Evolutionary conservation across 2,888 invertebrate genomes (phyloP), one percentile per base, ranked within the genome.

Genomic region (Rhodophaea formosa): DNA sequence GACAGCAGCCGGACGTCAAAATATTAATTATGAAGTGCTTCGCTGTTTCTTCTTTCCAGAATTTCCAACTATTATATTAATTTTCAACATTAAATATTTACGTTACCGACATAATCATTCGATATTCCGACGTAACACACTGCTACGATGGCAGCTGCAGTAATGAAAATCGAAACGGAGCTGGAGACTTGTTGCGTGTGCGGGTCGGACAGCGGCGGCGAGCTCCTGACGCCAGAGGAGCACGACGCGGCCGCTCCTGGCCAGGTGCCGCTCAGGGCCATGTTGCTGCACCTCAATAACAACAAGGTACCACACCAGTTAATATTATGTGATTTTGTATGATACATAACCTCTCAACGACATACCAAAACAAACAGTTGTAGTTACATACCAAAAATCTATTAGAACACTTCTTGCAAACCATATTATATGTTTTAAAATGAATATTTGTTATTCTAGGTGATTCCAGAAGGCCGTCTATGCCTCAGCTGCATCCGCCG

Each of bases 221-320:
- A 88, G 51, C 67, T 89, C 56, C 55, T 79, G 57, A 74, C 82
- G 45, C 86, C 87, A 1, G 90, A 89, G 63, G 90, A 90, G 62
- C 75, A 88, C 60, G 90, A 89, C 67, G 82, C 84, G 7, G 72
- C 69, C 16, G 74, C 80, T n/a, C n/a, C n/a, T 69, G 42, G 29
- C n/a, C 78, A 77, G 61, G 74, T 79, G 61, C 84, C 88, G 45
- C 72, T 90, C 44, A 74, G 88, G 16, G 75, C 87, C 32, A 85
- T 88, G 85, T 74, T 89, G 54, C 71, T 88, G 62, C 88, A 89
- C 8, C 79, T 90, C 49, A 88, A 85, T 62, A 80, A 84, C 59
- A 84, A 82, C 64, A 90, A 88, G 85, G 89, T 88, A 17, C 8
- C 10, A 7, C 32, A 32, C 8, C 1, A 6, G 2, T 6, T n/a